Evolutionary conservation across 2,888 invertebrate genomes (phyloP).

Genomic region (Brassicogethes aeneus): DNA sequence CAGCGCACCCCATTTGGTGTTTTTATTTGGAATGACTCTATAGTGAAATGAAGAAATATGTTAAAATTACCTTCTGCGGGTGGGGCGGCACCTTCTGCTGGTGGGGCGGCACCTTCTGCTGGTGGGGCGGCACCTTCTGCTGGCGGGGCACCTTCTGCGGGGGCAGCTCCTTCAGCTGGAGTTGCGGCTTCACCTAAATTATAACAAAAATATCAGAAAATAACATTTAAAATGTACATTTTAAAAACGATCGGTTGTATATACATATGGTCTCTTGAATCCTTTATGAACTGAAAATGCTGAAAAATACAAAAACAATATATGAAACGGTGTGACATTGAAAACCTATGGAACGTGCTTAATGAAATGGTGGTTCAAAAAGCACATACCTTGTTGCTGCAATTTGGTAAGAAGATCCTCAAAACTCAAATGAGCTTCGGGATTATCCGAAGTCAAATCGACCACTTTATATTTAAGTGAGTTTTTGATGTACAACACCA

Average conservation of each 20-base stretch:
- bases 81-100: slow-evolving; percentile 32
- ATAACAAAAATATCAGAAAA: too few species aligned
- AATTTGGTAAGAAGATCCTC: slow-evolving; percentile 20
- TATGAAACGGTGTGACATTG: neutral
- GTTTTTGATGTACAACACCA: slow-evolving; percentile 29
- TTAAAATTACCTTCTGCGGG: slow-evolving; percentile 22
- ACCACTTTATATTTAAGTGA: slow-evolving; percentile 31
- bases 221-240: too few species aligned
- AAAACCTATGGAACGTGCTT: slow-evolving; percentile 7
- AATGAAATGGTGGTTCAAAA: slow-evolving; percentile 6
- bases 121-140: slow-evolving; percentile 19
- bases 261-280: too few species aligned
- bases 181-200: slow-evolving; percentile 1
- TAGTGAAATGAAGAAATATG: slow-evolving; percentile 13
- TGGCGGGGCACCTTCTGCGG: slow-evolving; percentile 19
- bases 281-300: neutral
- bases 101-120: slow-evolving; percentile 17
- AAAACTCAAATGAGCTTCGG: slow-evolving; percentile 25
- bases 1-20: too few species aligned
- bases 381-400: neutral
- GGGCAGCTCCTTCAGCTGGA: slow-evolving; percentile 19
- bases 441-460: slow-evolving; percentile 23
- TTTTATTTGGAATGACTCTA: too few species aligned
- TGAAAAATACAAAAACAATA: neutral
- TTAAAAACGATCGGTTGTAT: too few species aligned